Evolutionary conservation across 2,797 vertebrate genomes (phyloP), one percentile per base, ranked within the genome.

Genomic region (Oophaga sylvatica): DNA sequence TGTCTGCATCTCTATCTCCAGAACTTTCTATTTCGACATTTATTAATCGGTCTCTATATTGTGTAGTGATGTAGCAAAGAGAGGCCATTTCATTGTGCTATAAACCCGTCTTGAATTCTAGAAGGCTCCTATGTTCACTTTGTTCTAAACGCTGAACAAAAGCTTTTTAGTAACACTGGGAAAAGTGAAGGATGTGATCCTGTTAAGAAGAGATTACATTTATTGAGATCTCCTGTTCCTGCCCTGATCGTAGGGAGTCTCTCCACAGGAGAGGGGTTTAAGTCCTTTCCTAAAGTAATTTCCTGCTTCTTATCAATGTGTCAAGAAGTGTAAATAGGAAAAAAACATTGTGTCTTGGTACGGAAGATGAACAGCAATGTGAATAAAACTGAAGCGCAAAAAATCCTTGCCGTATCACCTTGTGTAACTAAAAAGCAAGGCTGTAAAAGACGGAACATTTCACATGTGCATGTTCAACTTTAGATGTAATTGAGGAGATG

Each of bases 271-370:
- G 88, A 89, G 84, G 87, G 68, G 90, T 67, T 90, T 89, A 93
- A 90, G 92, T 91, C 90, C 0, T 91, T 91, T 90, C 91, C 80
- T 90, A 81, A 90, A 73, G 80, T 81, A 90, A 92, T 91, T 93
- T 91, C 84, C 78, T 31, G 15, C 59, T 87, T 83, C 53, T 90
- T 90, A 48, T 84, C 63, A 90, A 91, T 87, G 85, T 76, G 85
- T 65, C 60, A 3, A 35, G 59, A 85, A 45, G 89, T 0, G 83
- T 56, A 73, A 90, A 90, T 73, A 89, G 60, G 87, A 89, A 59
- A 90, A 90, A 90, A 90, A 78, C 22, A 29, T 26, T 59, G 2
- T 60, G 73, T 13, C 45, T 73, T 29, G 62, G 31, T 87, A 89
- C 62, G 82, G 86, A 81, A 85, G 89, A 91, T 90, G 56, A 19